phyloP scores from a whole-genome alignment of 2,888 invertebrate species.

The Pollenia amentaria region DNA sequence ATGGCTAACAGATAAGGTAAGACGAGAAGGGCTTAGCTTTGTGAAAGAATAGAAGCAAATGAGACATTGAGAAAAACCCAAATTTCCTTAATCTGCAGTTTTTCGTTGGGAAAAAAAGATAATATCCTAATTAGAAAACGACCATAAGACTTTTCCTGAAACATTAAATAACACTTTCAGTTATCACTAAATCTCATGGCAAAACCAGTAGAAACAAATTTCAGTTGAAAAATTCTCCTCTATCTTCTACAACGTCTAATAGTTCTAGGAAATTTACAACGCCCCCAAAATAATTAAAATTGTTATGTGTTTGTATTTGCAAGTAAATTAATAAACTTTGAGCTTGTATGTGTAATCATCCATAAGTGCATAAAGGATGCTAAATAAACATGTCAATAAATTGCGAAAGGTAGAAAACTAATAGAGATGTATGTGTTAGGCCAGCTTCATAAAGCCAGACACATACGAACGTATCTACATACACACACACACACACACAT shows the following conservation, averaged over 20 bases:
- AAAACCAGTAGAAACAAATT: too few relatives aligned
- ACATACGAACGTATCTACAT: neutral
- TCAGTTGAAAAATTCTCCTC: neutral
- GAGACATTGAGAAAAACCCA: too few relatives aligned
- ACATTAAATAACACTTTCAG: too few relatives aligned
- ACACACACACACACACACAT: neutral
- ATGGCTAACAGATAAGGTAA: too few relatives aligned
- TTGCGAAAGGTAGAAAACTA: slow-evolving; percentile 59
- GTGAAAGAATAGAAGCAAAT: too few relatives aligned
- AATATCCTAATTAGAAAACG: too few relatives aligned
- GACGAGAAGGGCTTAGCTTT: too few relatives aligned
- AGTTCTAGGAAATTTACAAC: slow-evolving; percentile 17
- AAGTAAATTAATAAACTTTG: neutral
- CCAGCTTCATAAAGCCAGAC: neutral
- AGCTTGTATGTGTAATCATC: slow-evolving; percentile 22
- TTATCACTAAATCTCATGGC: too few relatives aligned
- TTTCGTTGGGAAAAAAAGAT: too few relatives aligned
- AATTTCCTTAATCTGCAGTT: too few relatives aligned
- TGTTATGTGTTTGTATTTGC: slow-evolving; percentile 3
- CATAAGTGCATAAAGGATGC: slow-evolving; percentile 49
- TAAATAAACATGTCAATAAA: slow-evolving; percentile 72
- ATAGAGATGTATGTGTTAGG: slow-evolving; percentile 32
- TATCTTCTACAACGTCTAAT: neutral
- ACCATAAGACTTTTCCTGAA: too few relatives aligned
- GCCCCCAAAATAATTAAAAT: slow-evolving; percentile 57